Evolutionary conservation across 2,797 vertebrate species (phyloP).

Genomic region (Rhinogobio ventralis): DNA sequence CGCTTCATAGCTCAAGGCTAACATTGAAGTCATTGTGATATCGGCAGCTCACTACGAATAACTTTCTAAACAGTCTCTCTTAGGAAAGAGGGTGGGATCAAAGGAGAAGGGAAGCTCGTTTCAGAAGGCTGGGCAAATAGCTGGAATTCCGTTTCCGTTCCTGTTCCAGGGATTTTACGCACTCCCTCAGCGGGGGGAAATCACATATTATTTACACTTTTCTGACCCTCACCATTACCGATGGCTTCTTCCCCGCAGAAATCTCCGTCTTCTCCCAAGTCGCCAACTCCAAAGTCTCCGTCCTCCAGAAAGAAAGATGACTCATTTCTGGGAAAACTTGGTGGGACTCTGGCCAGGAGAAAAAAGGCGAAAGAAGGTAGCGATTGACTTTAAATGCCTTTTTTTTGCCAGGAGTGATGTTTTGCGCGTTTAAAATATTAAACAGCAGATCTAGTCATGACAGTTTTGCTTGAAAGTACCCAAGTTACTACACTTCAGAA

Average conservation of each 20-base stretch:
- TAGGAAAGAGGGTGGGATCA: slow-evolving; percentile 48
- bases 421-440: background rate
- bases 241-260: slow-evolving; percentile 96
- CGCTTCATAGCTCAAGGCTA: background rate
- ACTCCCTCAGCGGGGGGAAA: background rate
- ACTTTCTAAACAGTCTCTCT: background rate
- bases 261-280: slow-evolving; percentile 91
- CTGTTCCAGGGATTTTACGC: slow-evolving; percentile 80
- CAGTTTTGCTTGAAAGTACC: background rate
- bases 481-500: background rate
- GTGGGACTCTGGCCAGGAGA: slow-evolving; percentile 90
- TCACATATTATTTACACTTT: background rate
- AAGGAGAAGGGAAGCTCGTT: slow-evolving; percentile 27
- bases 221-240: slow-evolving; percentile 42
- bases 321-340: slow-evolving; percentile 94
- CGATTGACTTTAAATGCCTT: background rate
- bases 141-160: slow-evolving; percentile 95
- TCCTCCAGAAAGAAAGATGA: slow-evolving; percentile 94
- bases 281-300: slow-evolving; percentile 88
- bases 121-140: slow-evolving; percentile 70
- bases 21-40: background rate
- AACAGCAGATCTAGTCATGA: background rate
- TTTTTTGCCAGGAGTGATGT: background rate
- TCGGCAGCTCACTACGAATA: background rate
- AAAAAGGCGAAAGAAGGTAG: slow-evolving; percentile 97